phyloP scores from a whole-genome alignment of 2,797 vertebrate species.

The Propithecus deckenii region DNA sequence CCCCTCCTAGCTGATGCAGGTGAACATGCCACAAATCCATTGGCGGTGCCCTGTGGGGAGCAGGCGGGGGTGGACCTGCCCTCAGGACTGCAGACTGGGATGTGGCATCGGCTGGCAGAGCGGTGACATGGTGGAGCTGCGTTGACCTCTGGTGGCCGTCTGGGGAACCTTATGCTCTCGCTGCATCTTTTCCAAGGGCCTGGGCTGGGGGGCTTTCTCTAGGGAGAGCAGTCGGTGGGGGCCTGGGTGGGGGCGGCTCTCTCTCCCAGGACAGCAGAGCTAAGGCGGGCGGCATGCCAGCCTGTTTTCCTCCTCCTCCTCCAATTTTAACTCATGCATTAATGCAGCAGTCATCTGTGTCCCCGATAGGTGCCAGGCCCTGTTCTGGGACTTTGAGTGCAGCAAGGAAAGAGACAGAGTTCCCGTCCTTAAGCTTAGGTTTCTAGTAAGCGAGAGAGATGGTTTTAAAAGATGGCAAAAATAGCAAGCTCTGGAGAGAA shows the following conservation, averaged over 20 bases:
- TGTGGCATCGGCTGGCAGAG: background rate
- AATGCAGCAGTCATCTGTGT: too few species aligned
- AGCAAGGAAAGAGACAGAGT: background rate
- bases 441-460: background rate
- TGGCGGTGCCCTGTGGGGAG: accelerated
- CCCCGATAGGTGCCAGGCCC: background rate
- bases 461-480: background rate
- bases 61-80: background rate
- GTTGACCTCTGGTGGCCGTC: slow-evolving; percentile 58
- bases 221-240: too few species aligned
- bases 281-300: background rate
- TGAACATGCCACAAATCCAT: accelerated
- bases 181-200: background rate
- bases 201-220: accelerated
- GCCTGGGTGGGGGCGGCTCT: too few species aligned
- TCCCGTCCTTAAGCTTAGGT: background rate
- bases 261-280: background rate
- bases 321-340: background rate
- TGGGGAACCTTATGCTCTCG: background rate
- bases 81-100: background rate
- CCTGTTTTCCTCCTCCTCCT: background rate
- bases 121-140: background rate
- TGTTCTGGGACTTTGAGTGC: background rate
- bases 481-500: background rate
- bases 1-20: background rate